phyloP scores from a whole-genome alignment of 2,113 vertebrate genomes.

The Atherinomorus stipes region DNA sequence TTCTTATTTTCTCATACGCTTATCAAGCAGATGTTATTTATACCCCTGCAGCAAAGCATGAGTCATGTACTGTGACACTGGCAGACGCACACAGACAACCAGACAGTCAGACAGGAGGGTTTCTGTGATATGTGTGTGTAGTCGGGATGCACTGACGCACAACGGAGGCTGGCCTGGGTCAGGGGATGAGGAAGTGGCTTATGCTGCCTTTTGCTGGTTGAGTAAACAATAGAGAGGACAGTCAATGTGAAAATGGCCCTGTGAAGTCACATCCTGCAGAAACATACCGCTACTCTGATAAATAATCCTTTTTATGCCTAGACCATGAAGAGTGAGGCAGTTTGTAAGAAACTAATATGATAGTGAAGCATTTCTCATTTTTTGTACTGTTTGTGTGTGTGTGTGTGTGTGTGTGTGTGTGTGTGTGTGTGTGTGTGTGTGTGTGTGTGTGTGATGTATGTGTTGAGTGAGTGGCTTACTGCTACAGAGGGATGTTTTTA shows the following conservation, averaged over 20 bases:
- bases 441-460: not conserved
- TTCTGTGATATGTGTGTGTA: slow-evolving; percentile 16
- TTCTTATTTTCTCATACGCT: slow-evolving; percentile 52
- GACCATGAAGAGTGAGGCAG: not conserved
- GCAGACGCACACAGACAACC: slow-evolving; percentile 36
- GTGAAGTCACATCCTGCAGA: slow-evolving; percentile 54
- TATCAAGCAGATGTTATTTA: slow-evolving; percentile 63
- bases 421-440: not conserved
- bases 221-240: slow-evolving; percentile 64
- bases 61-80: slow-evolving; percentile 62
- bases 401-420: not conserved
- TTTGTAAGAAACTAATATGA: not conserved
- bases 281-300: not conserved
- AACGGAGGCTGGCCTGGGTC: slow-evolving; percentile 44
- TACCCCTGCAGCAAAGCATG: slow-evolving; percentile 33
- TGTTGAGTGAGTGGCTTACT: not conserved
- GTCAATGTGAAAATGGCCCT: slow-evolving; percentile 40
- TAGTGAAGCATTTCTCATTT: too few species aligned
- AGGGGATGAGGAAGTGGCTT: slow-evolving; percentile 75
- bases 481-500: slow-evolving; percentile 32
- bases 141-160: slow-evolving; percentile 62
- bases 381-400: too few species aligned
- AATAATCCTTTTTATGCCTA: not conserved
- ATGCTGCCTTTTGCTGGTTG: slow-evolving; percentile 47
- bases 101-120: slow-evolving; percentile 52